Base-by-base conservation (phyloP, 2,797 vertebrate genomes). In the Gadopsis bispinosus region DNA sequence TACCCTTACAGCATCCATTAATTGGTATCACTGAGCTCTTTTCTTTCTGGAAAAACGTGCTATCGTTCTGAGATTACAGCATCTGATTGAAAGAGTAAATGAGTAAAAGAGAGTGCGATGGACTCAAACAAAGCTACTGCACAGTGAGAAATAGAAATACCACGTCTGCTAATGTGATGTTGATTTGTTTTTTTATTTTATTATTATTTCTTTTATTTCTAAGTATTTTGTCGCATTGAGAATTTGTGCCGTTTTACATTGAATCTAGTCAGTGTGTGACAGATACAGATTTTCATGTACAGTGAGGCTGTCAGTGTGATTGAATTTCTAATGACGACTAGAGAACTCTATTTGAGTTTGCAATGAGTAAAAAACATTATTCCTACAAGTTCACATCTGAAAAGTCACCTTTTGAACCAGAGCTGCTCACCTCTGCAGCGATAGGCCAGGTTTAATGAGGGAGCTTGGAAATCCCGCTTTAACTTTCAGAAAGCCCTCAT, bases 11-110 rank as follows among this genome's bases (percentile, higher is more conserved):
- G 53, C 45, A 58, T 26, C 22, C 22, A 33, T 73, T 74, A 48
- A 72, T 69, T 69, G 35, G 50, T 8, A 37, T 67, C 13, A 37
- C 47, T 47, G n/a, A 39, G 31, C 22, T 73, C 17, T 45, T 67
- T 35, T 37, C 11, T 20, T 20, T 29, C 26, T 39, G 51, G 31
- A 35, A 56, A 55, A 31, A 58, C 53, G 29, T 0, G 16, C 33
- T 48, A 53, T 7, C 48, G 5, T n/a, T 48, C 51, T 56, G 9
- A 0, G 16, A 63, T 20, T 64, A 5, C 16, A 11, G 7, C 16
- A 33, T 19, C 16, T 4, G 31, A 33, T 16, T 19, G 19, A 56
- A 7, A 56, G 17, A 17, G 1, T 26, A 26, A 26, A 26, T 26
- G 26, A 26, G 26, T 26, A 26, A 26, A 26, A 26, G 16, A 26